These are phyloP conservation scores for Corynorhinus townsendii DNA, from an alignment of 2,113 vertebrate genomes.

Conservation along the genomic window DNA sequence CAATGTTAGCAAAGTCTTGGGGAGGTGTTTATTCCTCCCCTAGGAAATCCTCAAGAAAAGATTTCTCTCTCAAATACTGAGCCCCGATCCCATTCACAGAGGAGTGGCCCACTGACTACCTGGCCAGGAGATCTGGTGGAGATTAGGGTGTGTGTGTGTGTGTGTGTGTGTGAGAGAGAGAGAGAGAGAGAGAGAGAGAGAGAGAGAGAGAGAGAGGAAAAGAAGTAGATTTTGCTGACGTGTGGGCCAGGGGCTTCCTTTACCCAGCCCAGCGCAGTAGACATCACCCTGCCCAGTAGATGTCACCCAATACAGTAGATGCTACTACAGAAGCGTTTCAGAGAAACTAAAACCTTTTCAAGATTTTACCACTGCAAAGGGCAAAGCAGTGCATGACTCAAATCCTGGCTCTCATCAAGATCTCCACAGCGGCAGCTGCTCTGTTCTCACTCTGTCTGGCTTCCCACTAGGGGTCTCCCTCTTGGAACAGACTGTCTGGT, in stretches of 20 bases:
- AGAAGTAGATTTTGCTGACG: background rate
- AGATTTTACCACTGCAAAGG: background rate
- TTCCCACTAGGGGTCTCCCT: background rate
- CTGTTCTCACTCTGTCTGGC: background rate
- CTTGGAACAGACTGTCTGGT: constrained; percentile 11
- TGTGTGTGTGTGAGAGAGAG: background rate
- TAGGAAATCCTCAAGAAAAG: background rate
- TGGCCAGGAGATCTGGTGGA: background rate
- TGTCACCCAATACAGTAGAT: background rate
- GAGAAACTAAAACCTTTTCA: background rate
- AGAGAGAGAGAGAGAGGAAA: background rate
- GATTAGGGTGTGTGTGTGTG: rapidly evolving
- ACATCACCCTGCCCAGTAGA: background rate
- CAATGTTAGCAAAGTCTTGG: too few species aligned
- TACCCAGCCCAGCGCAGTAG: background rate
- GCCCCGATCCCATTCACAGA: background rate
- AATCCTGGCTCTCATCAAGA: background rate
- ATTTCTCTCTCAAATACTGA: background rate
- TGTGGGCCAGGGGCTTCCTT: background rate
- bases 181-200: too few species aligned
- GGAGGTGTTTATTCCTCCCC: background rate
- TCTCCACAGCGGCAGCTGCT: background rate
- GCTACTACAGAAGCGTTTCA: background rate
- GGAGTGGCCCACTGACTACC: background rate
- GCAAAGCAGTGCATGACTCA: background rate